A percentile compares a stretch with the other conserved stretches of the same genome.
These are phyloP conservation scores for Nothocercus nigrocapillus DNA, from an alignment of 2,113 vertebrate species.

Conservation along the genomic window DNA sequence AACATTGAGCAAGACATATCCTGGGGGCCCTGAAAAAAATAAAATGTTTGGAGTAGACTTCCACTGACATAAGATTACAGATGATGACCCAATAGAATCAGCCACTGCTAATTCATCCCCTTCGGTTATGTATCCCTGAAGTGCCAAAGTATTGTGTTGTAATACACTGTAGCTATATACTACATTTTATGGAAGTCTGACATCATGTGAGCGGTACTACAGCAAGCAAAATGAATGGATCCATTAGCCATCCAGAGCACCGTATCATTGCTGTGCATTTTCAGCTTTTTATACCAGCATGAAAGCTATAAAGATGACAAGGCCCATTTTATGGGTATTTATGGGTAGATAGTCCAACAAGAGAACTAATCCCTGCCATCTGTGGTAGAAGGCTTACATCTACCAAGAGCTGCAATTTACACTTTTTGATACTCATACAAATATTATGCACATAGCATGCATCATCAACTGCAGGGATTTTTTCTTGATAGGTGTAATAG, in stretches of 20 bases:
- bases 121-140: not conserved
- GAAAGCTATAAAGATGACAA: conserved; percentile 45
- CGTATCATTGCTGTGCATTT: conserved; percentile 11
- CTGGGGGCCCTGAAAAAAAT: not conserved
- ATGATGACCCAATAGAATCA: not conserved
- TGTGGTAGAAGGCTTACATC: not conserved
- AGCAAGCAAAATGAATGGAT: not conserved
- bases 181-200: conserved; percentile 29
- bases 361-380: not conserved
- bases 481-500: not conserved
- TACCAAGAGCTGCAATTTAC: not conserved
- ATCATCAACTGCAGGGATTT: not conserved
- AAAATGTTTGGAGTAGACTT: not conserved
- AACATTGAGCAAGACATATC: not conserved
- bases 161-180: not conserved
- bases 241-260: conserved; percentile 22
- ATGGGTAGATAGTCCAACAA: not conserved
- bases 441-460: not conserved
- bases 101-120: not conserved
- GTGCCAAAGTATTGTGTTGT: not conserved
- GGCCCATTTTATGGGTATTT: conserved; percentile 20
- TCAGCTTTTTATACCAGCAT: not conserved
- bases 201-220: conserved; percentile 3
- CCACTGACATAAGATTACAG: not conserved
- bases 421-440: not conserved